phyloP scores from a whole-genome alignment of 2,888 invertebrate genomes.

The Andrena bucephala region DNA sequence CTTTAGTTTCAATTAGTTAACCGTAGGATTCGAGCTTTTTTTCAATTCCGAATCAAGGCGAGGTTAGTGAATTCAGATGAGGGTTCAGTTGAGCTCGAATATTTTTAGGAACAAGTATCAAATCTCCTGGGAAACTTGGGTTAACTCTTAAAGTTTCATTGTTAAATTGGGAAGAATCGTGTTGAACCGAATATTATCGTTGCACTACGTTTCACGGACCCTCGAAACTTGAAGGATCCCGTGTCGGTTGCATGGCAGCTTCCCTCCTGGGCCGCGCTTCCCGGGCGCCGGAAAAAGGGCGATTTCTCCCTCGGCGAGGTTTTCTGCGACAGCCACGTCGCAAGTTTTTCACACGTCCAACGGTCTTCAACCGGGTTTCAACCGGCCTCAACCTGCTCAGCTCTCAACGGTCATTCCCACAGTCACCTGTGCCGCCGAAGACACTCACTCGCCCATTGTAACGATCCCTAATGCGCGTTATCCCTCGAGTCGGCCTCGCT shows the following conservation, averaged over 20 bases:
- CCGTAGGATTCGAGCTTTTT: no score
- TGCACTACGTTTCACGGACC: not conserved
- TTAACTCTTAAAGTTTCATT: no score
- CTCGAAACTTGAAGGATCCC: not conserved
- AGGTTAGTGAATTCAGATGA: no score
- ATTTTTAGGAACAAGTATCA: no score
- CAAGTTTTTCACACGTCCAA: constrained; percentile 75
- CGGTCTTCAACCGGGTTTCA: constrained; percentile 55
- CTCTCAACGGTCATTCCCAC: constrained; percentile 83
- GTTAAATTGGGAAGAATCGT: not conserved
- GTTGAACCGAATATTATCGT: not conserved
- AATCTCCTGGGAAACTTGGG: no score
- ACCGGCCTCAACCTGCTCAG: constrained; percentile 79
- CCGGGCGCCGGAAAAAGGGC: constrained; percentile 50
- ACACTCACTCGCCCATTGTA: constrained; percentile 78
- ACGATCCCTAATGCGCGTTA: constrained; percentile 77
- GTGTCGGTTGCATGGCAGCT: not conserved
- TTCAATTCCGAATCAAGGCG: no score
- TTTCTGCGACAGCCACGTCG: constrained; percentile 59
- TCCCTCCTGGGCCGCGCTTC: constrained; percentile 17
- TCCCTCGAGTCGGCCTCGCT: constrained; percentile 63
- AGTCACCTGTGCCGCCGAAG: constrained; percentile 81
- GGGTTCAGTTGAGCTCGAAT: no score
- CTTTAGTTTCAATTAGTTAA: no score
- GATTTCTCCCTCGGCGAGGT: constrained; percentile 29